Percentiles rank a stretch among this genome's conserved stretches.
Evolutionary conservation across 1,140 invertebrate species (phyloP).

Genomic region (Nebria ingens): DNA sequence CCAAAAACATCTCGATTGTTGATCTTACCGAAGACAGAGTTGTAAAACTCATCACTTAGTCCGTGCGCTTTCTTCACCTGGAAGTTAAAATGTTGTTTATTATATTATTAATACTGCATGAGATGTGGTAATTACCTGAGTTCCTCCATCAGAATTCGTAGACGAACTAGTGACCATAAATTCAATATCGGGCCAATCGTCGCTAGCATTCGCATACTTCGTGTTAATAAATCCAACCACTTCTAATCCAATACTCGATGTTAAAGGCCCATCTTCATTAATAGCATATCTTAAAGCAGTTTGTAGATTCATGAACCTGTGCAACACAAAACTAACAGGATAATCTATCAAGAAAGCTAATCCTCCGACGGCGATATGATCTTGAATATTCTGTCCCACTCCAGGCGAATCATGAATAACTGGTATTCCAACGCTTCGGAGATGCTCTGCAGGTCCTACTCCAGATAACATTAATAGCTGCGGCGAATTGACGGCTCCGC

Average conservation of each 20-base stretch:
- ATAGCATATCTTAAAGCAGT: conserved; percentile 65
- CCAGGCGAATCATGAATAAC: conserved; percentile 62
- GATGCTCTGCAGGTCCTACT: conserved; percentile 60
- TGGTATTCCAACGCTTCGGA: conserved; percentile 52
- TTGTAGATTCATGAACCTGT: conserved; percentile 64
- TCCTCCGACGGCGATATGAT: conserved; percentile 72
- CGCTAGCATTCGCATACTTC: conserved; percentile 69
- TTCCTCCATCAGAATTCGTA: conserved; percentile 66
- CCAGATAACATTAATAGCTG: conserved; percentile 81
- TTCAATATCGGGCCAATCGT: conserved; percentile 85
- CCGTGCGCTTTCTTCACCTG: conserved; percentile 69
- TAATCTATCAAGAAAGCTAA: conserved; percentile 70
- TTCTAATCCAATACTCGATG: conserved; percentile 71
- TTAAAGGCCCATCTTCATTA: conserved; percentile 68
- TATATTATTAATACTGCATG: conserved; percentile 14
- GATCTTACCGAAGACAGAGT: conserved; percentile 57
- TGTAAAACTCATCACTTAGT: conserved; percentile 65
- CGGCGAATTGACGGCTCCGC: conserved; percentile 65
- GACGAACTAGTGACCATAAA: conserved; percentile 79
- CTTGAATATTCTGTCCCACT: conserved; percentile 71
- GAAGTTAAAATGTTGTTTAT: background rate
- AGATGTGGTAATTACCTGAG: conserved; percentile 21
- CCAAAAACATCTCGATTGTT: conserved; percentile 65
- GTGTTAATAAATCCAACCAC: conserved; percentile 77
- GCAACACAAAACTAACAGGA: conserved; percentile 63